Base-by-base conservation (phyloP, 2,888 invertebrate species). In the Hofmannophila pseudospretella region DNA sequence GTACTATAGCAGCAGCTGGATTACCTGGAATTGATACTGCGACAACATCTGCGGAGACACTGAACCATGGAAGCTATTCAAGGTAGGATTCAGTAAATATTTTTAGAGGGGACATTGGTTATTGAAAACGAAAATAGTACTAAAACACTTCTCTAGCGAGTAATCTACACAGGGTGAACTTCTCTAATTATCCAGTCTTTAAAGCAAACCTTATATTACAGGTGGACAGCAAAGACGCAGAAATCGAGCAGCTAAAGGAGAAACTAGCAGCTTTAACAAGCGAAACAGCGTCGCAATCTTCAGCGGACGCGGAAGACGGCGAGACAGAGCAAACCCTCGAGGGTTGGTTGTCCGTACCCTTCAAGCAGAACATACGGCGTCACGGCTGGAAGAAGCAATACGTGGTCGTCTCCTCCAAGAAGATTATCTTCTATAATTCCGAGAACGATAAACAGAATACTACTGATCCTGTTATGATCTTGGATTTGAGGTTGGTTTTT, bases 321-420 rank as follows among this genome's bases (percentile, higher is more conserved):
- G 92, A 94, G 63, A 93, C 88, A 1, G 94, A 94, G 65, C 90
- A 92, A 55, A 91, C 93, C 50, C 91, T 98, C 58, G 98, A 98
- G 78, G 98, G 98, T 39, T 98, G 97, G 97, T 90, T 99, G 42
- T 95, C 96, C 35, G 93, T 98, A 58, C 98, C 98, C 36, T 96
- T 94, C 71, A 97, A 96, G 67, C 96, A 97, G 77, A 98, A 98
- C 76, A 96, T 97, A 51, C 92, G 95, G 49, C 90, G 96, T 43
- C 97, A 97, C 75, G 98, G 98, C 33, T 99, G 98, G 98, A 95
- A 94, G 81, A 96, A 96, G 66, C 97, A 98, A 76, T 98, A 96
- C 74, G 97, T 98, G 29, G 97, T 98, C 29, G 98, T 98, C 32
- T 97, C 97, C 32, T 97, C 97, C 44, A 94, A 94, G 75, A 98